Evolutionary conservation across 1,140 invertebrate genomes (phyloP), one percentile per base, ranked within the genome.

Genomic region (Pseudomyrmex dendroicus): DNA sequence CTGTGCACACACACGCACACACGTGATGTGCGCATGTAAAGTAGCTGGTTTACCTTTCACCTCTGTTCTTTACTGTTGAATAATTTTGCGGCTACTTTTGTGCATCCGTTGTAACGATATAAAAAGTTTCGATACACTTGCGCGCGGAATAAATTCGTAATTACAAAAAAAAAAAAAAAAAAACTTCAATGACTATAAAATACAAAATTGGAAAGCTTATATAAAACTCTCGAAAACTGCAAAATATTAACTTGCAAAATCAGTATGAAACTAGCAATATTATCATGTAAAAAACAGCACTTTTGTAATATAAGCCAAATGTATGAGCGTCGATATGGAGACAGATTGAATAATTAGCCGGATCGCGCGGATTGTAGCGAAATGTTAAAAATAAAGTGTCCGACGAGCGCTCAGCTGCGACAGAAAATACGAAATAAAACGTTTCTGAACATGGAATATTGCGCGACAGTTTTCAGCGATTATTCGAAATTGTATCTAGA

Each of bases 401-500:
- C 50, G 35, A 67, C 17, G 50, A 68, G 5, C 35, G 35, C 0
- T 12, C 10, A 54, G 25, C 9, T 13, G 57, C 68, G 48, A 72
- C 22, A 62, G 56, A 56, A 73, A 64, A 82, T 82, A 74, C 57
- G 22, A 52, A 50, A 73, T 82, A 73, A 61, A 72, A 82, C 35
- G 66, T 72, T 67, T 70, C 8, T 46, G 46, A 66, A 54, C 20
- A 62, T 50, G 67, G 44, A 70, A 82, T 72, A 17, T 67, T 9
- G 9, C 46, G 17, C 20, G 86, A 83, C 68, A 70, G 73, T 72
- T 86, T 82, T 57, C 10, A 63, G 61, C 61, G 86, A 82, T 88
- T 88, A 85, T 78, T 80, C 44, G 56, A 87, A 84, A 78, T 84
- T 84, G 80, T 67, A 68, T 70, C 44, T 62, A 82, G 56, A 62